phyloP scores from a whole-genome alignment of 2,888 invertebrate species.

The Scelioninae gen. 1 region DNA sequence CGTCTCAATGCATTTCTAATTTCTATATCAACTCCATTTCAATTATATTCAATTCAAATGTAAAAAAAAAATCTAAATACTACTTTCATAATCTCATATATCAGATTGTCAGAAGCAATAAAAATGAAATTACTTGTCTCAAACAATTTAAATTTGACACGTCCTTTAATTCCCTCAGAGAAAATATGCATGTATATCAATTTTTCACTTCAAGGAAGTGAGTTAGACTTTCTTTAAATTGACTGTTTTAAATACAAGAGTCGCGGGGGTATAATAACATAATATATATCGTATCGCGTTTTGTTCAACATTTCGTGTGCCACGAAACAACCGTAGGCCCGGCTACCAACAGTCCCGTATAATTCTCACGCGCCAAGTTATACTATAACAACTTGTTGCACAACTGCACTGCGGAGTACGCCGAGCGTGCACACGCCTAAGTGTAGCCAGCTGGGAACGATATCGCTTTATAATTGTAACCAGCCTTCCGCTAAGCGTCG shows the following conservation, averaged over 20 bases:
- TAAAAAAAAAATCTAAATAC: too few species aligned
- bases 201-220: neutral
- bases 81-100: too few species aligned
- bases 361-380: constrained; percentile 61
- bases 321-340: constrained; percentile 55
- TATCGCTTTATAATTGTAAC: constrained; percentile 50
- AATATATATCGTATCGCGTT: constrained; percentile 18
- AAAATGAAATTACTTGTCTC: too few species aligned
- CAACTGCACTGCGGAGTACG: constrained; percentile 28
- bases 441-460: constrained; percentile 43
- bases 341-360: constrained; percentile 55
- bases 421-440: constrained; percentile 51
- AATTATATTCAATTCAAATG: too few species aligned
- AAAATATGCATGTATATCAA: too few species aligned
- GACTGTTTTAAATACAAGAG: too few species aligned
- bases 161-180: too few species aligned
- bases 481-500: constrained; percentile 23
- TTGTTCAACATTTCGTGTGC: constrained; percentile 51
- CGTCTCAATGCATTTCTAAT: too few species aligned
- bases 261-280: constrained; percentile 2
- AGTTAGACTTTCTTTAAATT: too few species aligned
- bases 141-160: too few species aligned
- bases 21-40: too few species aligned
- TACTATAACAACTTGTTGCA: constrained; percentile 57
- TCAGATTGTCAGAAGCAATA: too few species aligned